Evolutionary conservation across 2,113 vertebrate genomes (phyloP).

Genomic region (Bubo bubo): DNA sequence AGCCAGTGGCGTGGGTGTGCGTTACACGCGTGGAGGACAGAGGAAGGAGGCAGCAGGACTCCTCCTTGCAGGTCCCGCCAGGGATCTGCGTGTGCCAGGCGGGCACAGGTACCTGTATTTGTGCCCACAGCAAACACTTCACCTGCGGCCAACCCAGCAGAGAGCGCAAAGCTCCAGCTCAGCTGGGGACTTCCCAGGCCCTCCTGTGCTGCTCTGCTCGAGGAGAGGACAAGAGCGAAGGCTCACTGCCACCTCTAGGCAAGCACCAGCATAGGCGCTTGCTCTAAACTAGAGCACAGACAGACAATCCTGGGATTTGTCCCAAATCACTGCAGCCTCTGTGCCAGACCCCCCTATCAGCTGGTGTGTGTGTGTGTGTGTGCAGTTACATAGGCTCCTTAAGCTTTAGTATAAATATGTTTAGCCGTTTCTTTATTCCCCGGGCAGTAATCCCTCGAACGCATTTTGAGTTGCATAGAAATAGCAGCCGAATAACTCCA

Average conservation of each 20-base stretch:
- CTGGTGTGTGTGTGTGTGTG: neutral
- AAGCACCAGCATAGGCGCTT: neutral
- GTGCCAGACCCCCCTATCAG: conserved; percentile 46
- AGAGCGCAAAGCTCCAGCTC: neutral
- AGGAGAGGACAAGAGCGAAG: conserved; percentile 53
- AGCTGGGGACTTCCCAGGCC: neutral
- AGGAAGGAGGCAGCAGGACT: neutral
- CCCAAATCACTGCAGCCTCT: conserved; percentile 52
- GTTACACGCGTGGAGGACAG: rapidly evolving
- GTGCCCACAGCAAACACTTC: neutral
- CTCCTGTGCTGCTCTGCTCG: neutral
- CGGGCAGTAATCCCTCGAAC: conserved; percentile 36
- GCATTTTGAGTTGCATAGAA: neutral
- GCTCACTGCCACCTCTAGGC: conserved; percentile 76
- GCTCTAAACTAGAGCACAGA: conserved; percentile 46
- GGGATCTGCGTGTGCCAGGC: no score
- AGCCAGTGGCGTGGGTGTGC: rapidly evolving
- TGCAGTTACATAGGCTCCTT: neutral
- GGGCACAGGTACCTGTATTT: neutral
- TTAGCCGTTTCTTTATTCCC: conserved; percentile 33
- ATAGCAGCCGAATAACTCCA: neutral
- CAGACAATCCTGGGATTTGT: conserved; percentile 54
- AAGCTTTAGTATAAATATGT: conserved; percentile 54
- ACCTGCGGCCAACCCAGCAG: neutral
- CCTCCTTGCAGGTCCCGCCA: neutral